A percentile compares a stretch with the other conserved stretches of the same genome.
phyloP scores from a whole-genome alignment of 1,140 invertebrate species.

The Pemphigus obesinymphae region DNA sequence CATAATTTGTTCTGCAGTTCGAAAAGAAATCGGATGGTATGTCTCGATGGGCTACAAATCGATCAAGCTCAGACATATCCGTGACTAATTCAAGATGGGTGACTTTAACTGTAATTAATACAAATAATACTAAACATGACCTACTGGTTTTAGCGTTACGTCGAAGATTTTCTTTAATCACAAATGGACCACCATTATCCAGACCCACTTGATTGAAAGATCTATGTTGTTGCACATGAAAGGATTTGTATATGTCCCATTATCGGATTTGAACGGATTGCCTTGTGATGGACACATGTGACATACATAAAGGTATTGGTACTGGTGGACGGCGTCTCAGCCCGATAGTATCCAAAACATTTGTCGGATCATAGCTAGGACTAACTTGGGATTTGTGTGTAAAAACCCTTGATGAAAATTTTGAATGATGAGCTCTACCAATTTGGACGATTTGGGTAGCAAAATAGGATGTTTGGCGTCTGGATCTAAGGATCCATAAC shows the following conservation, averaged over 20 bases:
- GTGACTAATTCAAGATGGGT: neutral
- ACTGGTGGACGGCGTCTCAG: neutral
- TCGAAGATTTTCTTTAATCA: neutral
- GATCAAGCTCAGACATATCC: neutral
- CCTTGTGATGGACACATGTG: neutral
- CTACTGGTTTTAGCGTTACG: neutral
- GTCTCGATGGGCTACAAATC: neutral
- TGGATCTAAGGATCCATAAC: neutral
- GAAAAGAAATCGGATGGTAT: neutral
- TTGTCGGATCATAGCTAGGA: neutral
- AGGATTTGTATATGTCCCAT: constrained; percentile 2
- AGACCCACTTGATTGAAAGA: neutral
- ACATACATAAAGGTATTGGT: neutral
- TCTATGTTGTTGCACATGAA: neutral
- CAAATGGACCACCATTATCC: neutral
- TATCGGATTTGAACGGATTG: neutral
- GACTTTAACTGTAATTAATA: no score
- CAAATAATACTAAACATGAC: neutral
- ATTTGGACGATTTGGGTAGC: neutral
- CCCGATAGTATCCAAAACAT: constrained; percentile 18
- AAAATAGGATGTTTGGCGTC: neutral
- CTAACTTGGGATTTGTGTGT: neutral
- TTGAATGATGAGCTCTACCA: neutral
- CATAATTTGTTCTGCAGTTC: neutral
- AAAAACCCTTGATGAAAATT: constrained; percentile 10